Percentiles rank a stretch among this genome's conserved stretches.
Conservation (phyloP, 2,888 invertebrate genomes). For the Pantelozetes paolii region DNA sequence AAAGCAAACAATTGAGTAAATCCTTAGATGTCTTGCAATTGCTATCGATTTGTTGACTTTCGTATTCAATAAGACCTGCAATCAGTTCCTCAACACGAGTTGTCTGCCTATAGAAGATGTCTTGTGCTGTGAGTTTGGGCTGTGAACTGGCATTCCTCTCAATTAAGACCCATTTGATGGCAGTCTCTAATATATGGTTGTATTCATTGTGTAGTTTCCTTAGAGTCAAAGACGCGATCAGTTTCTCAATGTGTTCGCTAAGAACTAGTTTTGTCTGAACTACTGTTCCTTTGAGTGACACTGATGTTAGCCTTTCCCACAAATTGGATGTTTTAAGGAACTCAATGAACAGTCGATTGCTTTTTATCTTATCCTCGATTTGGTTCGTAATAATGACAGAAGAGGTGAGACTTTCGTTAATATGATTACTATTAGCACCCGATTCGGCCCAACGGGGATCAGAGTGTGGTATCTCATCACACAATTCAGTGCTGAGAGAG, state of each 20-base stretch:
- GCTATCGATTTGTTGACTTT: slow-evolving; percentile 61
- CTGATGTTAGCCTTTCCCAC: slow-evolving; percentile 52
- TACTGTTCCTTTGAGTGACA: slow-evolving; percentile 47
- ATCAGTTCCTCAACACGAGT: slow-evolving; percentile 63
- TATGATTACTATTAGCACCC: neutral
- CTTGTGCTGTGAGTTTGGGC: slow-evolving; percentile 62
- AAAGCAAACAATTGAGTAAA: slow-evolving; percentile 24
- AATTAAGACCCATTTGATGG: slow-evolving; percentile 14
- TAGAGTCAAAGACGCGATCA: slow-evolving; percentile 68
- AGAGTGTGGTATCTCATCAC: slow-evolving; percentile 80
- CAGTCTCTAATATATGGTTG: slow-evolving; percentile 35
- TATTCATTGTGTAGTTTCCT: slow-evolving; percentile 59
- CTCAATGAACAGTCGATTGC: slow-evolving; percentile 68
- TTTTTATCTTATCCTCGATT: slow-evolving; percentile 78
- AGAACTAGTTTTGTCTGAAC: slow-evolving; percentile 61
- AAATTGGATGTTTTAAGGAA: slow-evolving; percentile 58
- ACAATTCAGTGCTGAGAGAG: slow-evolving; percentile 67
- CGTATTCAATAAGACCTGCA: slow-evolving; percentile 61
- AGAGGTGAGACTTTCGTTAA: neutral
- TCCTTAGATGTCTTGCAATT: slow-evolving; percentile 59
- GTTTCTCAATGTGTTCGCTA: slow-evolving; percentile 72
- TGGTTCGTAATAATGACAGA: slow-evolving; percentile 81
- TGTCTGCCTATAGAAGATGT: slow-evolving; percentile 67
- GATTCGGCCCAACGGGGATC: slow-evolving; percentile 73
- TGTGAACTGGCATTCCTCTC: slow-evolving; percentile 2